Evolutionary conservation across 2,888 invertebrate species (phyloP).

Genomic region (Plagiodera versicolora): DNA sequence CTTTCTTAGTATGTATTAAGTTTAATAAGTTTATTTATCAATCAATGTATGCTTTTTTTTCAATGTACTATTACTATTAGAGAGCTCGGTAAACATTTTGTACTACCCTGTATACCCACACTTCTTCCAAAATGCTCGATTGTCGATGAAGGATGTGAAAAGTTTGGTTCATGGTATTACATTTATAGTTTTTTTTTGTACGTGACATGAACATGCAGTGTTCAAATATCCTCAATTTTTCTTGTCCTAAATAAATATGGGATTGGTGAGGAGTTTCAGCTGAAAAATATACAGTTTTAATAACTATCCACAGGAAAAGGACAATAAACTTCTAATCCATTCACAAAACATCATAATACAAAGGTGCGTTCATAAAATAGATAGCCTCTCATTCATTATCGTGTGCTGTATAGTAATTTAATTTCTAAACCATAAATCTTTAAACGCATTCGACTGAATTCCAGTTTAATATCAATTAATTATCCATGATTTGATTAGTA

Average conservation of each 20-base stretch:
- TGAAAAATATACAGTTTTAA: not conserved
- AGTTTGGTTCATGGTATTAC: not conserved
- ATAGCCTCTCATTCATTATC: not conserved
- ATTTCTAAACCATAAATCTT: constrained; percentile 1
- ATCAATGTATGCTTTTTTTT: too few relatives aligned
- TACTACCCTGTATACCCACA: too few relatives aligned
- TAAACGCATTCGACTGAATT: not conserved
- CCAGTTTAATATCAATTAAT: not conserved
- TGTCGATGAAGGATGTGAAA: not conserved
- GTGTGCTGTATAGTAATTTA: not conserved
- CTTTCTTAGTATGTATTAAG: too few relatives aligned
- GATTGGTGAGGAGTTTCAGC: not conserved
- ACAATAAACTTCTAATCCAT: not conserved
- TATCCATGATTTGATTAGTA: not conserved
- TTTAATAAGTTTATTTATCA: too few relatives aligned
- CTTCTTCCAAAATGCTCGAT: too few relatives aligned
- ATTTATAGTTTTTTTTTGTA: not conserved
- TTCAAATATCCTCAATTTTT: not conserved
- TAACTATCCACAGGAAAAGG: not conserved
- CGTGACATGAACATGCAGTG: not conserved
- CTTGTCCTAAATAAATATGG: not conserved
- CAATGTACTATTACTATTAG: too few relatives aligned
- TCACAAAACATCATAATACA: not conserved
- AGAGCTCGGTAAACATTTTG: too few relatives aligned
- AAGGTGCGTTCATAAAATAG: not conserved